phyloP scores from a whole-genome alignment of 2,797 vertebrate species.

The Megaceryle alcyon region DNA sequence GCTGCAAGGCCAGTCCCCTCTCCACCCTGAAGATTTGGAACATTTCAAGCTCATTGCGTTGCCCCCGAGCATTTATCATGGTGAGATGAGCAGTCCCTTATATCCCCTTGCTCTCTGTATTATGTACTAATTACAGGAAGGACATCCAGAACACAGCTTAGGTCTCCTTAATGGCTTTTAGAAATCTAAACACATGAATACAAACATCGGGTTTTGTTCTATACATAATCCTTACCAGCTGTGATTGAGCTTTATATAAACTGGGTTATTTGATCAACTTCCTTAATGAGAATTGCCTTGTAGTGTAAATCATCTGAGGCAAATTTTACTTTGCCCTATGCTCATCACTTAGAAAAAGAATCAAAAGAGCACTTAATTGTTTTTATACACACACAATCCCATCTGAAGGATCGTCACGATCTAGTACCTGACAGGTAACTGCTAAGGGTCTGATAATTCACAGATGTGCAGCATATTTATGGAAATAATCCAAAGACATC shows the following conservation, averaged over 20 bases:
- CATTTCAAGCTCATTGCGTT: not conserved
- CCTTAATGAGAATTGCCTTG: slow-evolving; percentile 20
- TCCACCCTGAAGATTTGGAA: not conserved
- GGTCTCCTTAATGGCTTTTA: slow-evolving; percentile 27
- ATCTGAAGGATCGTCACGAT: not conserved
- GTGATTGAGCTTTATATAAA: slow-evolving; percentile 47
- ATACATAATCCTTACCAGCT: slow-evolving; percentile 45
- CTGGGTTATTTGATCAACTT: not conserved
- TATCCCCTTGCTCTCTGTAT: not conserved
- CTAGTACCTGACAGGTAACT: not conserved
- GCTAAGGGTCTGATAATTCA: not conserved
- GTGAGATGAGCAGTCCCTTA: not conserved
- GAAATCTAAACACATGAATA: slow-evolving; percentile 51
- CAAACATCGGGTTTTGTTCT: slow-evolving; percentile 30
- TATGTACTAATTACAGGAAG: slow-evolving; percentile 30
- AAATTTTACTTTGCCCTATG: not conserved
- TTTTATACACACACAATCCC: not conserved
- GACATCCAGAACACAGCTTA: slow-evolving; percentile 15
- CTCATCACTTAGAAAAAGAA: slow-evolving; percentile 25
- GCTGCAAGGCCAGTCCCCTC: not conserved
- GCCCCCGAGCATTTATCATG: not conserved
- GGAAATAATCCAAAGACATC: slow-evolving; percentile 33
- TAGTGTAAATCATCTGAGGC: slow-evolving; percentile 1
- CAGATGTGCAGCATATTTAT: slow-evolving; percentile 40
- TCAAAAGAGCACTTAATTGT: slow-evolving; percentile 17